A percentile compares a stretch with the other conserved stretches of the same genome.
Conservation (phyloP, 2,113 vertebrate species). For the Thunnus thynnus region DNA sequence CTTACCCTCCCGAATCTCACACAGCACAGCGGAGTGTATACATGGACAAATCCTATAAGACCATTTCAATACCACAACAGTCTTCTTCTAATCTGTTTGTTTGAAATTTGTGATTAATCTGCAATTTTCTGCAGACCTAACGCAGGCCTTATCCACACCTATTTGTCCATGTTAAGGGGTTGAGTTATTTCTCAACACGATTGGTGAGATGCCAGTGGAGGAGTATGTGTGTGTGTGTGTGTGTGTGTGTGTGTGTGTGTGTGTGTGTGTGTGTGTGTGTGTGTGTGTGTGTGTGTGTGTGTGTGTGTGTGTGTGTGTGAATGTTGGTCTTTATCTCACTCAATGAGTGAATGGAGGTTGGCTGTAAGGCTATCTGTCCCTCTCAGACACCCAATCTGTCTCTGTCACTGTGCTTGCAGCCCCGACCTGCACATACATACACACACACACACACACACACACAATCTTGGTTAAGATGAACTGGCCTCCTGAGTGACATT, state of each 20-base stretch:
- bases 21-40: slow-evolving; percentile 69
- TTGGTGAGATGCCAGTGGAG: slow-evolving; percentile 61
- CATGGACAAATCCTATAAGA: slow-evolving; percentile 74
- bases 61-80: slow-evolving; percentile 69
- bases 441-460: slow-evolving; percentile 1
- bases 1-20: slow-evolving; percentile 58
- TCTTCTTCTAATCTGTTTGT: slow-evolving; percentile 78
- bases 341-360: slow-evolving; percentile 76
- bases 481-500: slow-evolving; percentile 6
- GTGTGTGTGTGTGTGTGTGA: slow-evolving; percentile 38
- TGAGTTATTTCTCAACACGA: slow-evolving; percentile 67
- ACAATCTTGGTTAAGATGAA: not conserved
- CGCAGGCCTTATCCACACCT: slow-evolving; percentile 70
- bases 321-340: slow-evolving; percentile 74
- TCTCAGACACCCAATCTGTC: slow-evolving; percentile 80
- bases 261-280: slow-evolving; percentile 33
- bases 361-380: slow-evolving; percentile 78
- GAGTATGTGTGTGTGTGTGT: slow-evolving; percentile 40
- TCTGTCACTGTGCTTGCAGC: slow-evolving; percentile 62
- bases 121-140: slow-evolving; percentile 57
- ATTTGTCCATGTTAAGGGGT: slow-evolving; percentile 70
- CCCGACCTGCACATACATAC: not conserved
- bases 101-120: slow-evolving; percentile 79
- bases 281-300: slow-evolving; percentile 38
- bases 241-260: slow-evolving; percentile 31